Base-by-base conservation (phyloP, 2,113 vertebrate genomes). In the Toxotes chatareus region DNA sequence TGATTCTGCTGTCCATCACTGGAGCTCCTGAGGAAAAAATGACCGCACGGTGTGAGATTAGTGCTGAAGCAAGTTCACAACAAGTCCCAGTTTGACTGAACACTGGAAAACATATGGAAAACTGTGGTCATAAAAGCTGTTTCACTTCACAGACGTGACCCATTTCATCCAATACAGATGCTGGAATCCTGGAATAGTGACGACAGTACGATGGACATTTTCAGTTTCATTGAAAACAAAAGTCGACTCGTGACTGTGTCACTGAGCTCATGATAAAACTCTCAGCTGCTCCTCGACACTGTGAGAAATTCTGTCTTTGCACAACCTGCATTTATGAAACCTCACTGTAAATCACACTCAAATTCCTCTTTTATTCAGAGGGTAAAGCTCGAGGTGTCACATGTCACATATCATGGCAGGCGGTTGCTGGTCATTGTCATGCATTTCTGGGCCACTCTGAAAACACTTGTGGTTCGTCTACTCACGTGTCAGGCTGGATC, bases 401-500 rank as follows among this genome's bases (percentile, higher is more conserved):
- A 46, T 51, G 76, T 40, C 65, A 34, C 40, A 46, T 70, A 16
- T 80, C 49, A 27, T 72, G 13, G 19, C 53, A 40, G n/a, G 55
- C 49, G 64, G 77, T 72, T 70, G 82, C 66, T 74, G 21, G 14
- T 70, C 53, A 49, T 55, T 78, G 77, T 86, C 53, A 46, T 19
- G 6, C 62, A 67, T 80, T 84, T 86, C 74, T 88, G 68, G 73
- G 80, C 31, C 21, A 51, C 14, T 66, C 36, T 80, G 21, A 64
- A 90, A 70, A 84, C n/a, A 57, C 42, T 69, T 17, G 57, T 32
- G 23, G 62, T 75, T 44, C 46, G 61, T 85, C 42, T 61, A 91
- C 95, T 95, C 86, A 96, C 95, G 14, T 88, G 82, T 96, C 95
- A 71, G 94, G 83, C 73, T 96, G 94, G 42, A 93, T 86, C 1